Conservation (phyloP, 2,888 invertebrate genomes). For the Macrophya annulata region DNA sequence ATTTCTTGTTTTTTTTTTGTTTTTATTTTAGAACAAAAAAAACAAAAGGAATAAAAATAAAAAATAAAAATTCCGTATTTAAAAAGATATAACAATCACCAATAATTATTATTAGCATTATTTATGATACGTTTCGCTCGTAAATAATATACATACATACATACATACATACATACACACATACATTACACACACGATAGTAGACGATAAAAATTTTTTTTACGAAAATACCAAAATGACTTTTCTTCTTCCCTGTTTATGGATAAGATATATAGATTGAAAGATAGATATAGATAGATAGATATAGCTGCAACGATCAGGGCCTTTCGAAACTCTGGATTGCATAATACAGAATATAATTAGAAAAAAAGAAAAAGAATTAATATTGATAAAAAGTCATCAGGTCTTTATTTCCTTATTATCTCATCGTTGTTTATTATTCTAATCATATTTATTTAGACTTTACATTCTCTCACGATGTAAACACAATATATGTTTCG, state of each 20-base stretch:
- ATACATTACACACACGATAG: not conserved
- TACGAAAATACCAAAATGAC: not conserved
- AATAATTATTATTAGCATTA: not conserved
- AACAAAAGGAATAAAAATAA: not conserved
- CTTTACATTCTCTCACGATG: not conserved
- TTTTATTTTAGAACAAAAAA: not conserved
- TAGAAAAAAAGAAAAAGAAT: not conserved
- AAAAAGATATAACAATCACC: constrained; percentile 14
- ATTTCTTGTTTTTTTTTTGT: not conserved
- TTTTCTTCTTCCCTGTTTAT: not conserved
- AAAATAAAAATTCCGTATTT: not conserved
- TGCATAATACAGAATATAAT: constrained; percentile 18
- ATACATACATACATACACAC: not conserved
- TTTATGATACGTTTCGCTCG: constrained; percentile 24
- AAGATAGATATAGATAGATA: not conserved
- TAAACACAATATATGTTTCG: not conserved
- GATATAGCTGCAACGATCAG: constrained; percentile 30
- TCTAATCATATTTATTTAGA: not conserved
- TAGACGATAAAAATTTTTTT: not conserved
- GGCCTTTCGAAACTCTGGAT: constrained; percentile 13
- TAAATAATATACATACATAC: not conserved
- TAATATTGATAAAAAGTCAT: not conserved
- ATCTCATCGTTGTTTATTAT: not conserved
- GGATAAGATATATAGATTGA: not conserved
- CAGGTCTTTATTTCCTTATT: not conserved